Evolutionary conservation across 2,888 invertebrate species (phyloP), one percentile per base, ranked within the genome.

Genomic region (Andrena flavipes): DNA sequence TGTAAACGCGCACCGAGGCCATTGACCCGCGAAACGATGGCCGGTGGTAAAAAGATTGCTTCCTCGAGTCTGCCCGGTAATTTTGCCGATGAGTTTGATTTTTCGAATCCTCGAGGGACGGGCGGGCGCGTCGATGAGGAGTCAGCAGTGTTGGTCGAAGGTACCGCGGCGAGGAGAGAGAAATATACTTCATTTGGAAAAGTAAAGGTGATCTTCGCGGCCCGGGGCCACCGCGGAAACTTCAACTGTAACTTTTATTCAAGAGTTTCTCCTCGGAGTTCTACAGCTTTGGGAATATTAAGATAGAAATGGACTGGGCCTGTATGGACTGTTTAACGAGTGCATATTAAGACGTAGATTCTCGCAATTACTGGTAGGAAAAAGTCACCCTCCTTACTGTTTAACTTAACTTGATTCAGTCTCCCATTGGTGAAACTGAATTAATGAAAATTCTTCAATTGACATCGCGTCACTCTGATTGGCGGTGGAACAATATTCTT

Each of bases 401-500:
- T 8, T 67, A n/a, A 29, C 10, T 51, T n/a, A 29, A 51, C n/a
- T 1, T 1, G 20, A n/a, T n/a, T 16, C 59, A 26, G 10, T 16
- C 4, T 23, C 42, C 29, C 13, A 10, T 16, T 49, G 49, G 60
- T 35, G 2, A 26, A 16, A 13, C 60, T 42, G 35, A 67, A 65
- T 77, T 67, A 76, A 78, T 69, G 76, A 29, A 63, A 26, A 48
- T 42, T 20, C 26, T 13, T 29, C 54, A 13, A 26, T 20, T 20
- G 20, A 54, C 29, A 10, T 62, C 69, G 56, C n/a, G 56, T 49
- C 29, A n/a, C 49, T 20, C n/a, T 54, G 54, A n/a, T 23, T 56
- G 29, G 26, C 49, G 59, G 23, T 65, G 51, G 3, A 70, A 76
- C 48, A 70, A 63, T 65, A 65, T 71, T 62, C 54, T 48, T 77